Evolutionary conservation across 1,140 invertebrate species (phyloP).

Genomic region (Pachyrhynchus sulphureomaculatus): DNA sequence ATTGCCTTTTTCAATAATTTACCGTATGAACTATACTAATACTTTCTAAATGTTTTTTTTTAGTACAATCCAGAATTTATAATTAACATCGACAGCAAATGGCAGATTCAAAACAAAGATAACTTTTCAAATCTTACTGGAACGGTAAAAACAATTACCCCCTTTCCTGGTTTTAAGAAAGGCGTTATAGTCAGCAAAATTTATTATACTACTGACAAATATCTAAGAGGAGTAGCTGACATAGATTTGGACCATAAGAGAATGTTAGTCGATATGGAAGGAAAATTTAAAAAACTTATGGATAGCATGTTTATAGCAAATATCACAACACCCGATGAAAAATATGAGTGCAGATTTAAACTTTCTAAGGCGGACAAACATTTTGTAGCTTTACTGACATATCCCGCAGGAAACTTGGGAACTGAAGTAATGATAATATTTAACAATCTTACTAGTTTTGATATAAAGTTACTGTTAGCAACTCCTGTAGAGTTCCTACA

Average conservation of each 20-base stretch:
- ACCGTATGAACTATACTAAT: too few relatives aligned
- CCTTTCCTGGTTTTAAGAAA: slow-evolving; percentile 64
- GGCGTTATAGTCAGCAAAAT: slow-evolving; percentile 66
- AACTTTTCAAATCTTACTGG: slow-evolving; percentile 58
- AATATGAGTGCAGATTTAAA: slow-evolving; percentile 65
- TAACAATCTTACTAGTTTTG: slow-evolving; percentile 62
- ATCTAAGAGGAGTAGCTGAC: slow-evolving; percentile 65
- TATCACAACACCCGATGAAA: slow-evolving; percentile 69
- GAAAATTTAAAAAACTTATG: slow-evolving; percentile 62
- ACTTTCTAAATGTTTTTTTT: too few relatives aligned
- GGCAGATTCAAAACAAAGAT: slow-evolving; percentile 54
- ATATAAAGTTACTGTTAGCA: slow-evolving; percentile 69
- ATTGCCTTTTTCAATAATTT: too few relatives aligned
- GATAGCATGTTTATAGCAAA: slow-evolving; percentile 69
- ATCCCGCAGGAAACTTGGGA: slow-evolving; percentile 65
- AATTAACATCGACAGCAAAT: slow-evolving; percentile 58
- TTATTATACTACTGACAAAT: slow-evolving; percentile 57
- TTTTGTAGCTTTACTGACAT: slow-evolving; percentile 67
- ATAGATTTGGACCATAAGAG: slow-evolving; percentile 68
- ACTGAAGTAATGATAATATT: slow-evolving; percentile 64
- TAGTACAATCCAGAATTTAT: slow-evolving; percentile 56
- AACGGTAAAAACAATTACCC: slow-evolving; percentile 56
- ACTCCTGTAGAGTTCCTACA: slow-evolving; percentile 70
- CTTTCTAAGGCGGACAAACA: slow-evolving; percentile 68
- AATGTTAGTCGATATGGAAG: slow-evolving; percentile 62